phyloP scores from a whole-genome alignment of 2,113 vertebrate species.

The Meriones unguiculatus region DNA sequence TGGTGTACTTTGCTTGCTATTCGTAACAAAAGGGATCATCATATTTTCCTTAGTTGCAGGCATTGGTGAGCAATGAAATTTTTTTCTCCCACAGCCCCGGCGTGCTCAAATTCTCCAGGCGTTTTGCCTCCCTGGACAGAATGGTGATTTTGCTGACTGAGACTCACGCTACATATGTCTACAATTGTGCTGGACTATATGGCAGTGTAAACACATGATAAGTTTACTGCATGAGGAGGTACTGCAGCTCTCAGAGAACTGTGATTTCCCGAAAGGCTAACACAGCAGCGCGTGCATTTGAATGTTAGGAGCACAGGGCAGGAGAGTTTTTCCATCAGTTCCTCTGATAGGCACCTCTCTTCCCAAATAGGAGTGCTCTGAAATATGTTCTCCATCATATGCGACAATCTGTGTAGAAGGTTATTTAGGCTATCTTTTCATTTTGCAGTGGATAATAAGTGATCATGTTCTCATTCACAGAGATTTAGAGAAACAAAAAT shows the following conservation, averaged over 20 bases:
- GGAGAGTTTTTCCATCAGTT: slow-evolving; percentile 52
- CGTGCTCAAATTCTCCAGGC: background rate
- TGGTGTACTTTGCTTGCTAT: slow-evolving; percentile 22
- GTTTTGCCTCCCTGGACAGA: background rate
- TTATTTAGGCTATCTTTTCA: background rate
- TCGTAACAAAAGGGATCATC: background rate
- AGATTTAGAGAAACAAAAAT: slow-evolving; percentile 23
- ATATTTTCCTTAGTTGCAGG: background rate
- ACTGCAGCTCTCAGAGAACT: slow-evolving; percentile 62
- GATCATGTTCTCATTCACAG: slow-evolving; percentile 35
- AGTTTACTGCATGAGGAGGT: slow-evolving; percentile 65
- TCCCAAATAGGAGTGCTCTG: slow-evolving; percentile 11
- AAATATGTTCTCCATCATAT: slow-evolving; percentile 52
- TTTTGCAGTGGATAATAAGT: background rate
- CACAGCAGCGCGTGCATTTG: slow-evolving; percentile 2
- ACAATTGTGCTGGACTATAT: slow-evolving; percentile 63
- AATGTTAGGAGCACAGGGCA: background rate
- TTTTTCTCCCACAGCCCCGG: background rate
- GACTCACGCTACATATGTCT: slow-evolving; percentile 4
- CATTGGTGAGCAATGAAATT: background rate
- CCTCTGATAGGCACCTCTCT: slow-evolving; percentile 44
- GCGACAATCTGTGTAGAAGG: background rate
- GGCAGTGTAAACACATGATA: slow-evolving; percentile 50
- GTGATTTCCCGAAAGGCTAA: slow-evolving; percentile 67
- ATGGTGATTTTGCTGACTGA: slow-evolving; percentile 40